Percentiles rank a stretch among this genome's conserved stretches.
These are phyloP conservation scores for Orthosia incerta DNA, from an alignment of 2,888 invertebrate genomes.

Conservation along the genomic window DNA sequence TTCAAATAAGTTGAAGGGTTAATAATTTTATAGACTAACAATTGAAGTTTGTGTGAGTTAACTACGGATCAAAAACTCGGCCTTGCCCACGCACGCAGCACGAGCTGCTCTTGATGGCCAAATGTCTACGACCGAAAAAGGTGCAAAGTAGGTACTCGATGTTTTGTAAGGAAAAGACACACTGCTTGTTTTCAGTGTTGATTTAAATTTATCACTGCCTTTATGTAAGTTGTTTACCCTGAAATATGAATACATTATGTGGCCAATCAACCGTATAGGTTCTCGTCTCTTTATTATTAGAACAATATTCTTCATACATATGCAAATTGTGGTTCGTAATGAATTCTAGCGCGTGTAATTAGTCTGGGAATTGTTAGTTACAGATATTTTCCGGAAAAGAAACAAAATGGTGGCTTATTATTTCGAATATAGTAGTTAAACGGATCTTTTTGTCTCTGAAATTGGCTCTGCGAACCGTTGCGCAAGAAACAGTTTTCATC, in stretches of 20 bases:
- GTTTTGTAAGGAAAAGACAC: not conserved
- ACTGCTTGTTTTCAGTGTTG: not conserved
- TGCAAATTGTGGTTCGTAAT: constrained; percentile 26
- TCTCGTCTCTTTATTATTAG: constrained; percentile 14
- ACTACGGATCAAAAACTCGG: too few relatives aligned
- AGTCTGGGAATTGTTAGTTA: not conserved
- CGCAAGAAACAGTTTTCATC: too few relatives aligned
- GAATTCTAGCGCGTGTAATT: constrained; percentile 15
- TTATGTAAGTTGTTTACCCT: constrained; percentile 11
- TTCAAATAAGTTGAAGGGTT: too few relatives aligned
- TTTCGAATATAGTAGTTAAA: not conserved
- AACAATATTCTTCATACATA: constrained; percentile 40
- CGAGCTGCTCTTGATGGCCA: too few relatives aligned
- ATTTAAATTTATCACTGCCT: not conserved
- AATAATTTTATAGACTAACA: too few relatives aligned
- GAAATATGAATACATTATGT: constrained; percentile 12
- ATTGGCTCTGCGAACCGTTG: too few relatives aligned
- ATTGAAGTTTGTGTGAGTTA: too few relatives aligned
- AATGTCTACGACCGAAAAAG: too few relatives aligned
- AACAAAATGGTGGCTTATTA: not conserved
- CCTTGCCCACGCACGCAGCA: too few relatives aligned
- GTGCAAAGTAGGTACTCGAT: too few relatives aligned
- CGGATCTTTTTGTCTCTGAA: too few relatives aligned
- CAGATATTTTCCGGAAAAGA: constrained; percentile 7
- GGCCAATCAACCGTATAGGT: constrained; percentile 24